Evolutionary conservation across 1,140 invertebrate species (phyloP).

Genomic region (Pomacea maculata): DNA sequence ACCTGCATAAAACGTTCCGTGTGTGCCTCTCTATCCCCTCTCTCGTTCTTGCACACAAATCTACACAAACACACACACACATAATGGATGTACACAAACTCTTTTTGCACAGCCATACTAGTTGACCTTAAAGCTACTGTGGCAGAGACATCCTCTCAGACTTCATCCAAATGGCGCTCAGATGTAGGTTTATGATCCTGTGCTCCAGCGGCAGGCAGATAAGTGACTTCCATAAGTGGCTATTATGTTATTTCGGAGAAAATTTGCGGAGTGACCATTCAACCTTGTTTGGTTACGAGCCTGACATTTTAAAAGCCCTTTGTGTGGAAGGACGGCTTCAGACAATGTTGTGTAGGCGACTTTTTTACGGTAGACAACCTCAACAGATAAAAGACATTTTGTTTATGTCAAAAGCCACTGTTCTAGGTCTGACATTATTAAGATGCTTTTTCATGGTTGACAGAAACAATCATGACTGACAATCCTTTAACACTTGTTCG

Average conservation of each 20-base stretch:
- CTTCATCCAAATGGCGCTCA: background rate
- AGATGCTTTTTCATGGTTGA: no score
- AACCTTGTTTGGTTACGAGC: no score
- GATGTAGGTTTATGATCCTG: background rate
- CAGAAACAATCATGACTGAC: no score
- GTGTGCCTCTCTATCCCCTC: background rate
- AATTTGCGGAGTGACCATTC: no score
- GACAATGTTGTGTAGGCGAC: no score
- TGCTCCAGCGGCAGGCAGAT: background rate
- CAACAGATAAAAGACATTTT: no score
- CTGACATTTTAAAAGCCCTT: no score
- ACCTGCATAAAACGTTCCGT: conserved; percentile 21
- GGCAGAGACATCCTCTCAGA: background rate
- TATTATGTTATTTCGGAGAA: background rate
- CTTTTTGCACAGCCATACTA: background rate
- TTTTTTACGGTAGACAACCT: no score
- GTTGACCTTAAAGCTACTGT: background rate
- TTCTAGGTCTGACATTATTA: no score
- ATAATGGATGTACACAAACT: background rate
- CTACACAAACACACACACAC: conserved; percentile 1
- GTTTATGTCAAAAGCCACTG: no score
- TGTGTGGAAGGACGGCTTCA: no score
- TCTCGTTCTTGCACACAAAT: background rate
- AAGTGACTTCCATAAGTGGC: background rate
- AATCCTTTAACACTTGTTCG: no score